phyloP scores from a whole-genome alignment of 2,888 invertebrate genomes.

The Odontothrips loti region DNA sequence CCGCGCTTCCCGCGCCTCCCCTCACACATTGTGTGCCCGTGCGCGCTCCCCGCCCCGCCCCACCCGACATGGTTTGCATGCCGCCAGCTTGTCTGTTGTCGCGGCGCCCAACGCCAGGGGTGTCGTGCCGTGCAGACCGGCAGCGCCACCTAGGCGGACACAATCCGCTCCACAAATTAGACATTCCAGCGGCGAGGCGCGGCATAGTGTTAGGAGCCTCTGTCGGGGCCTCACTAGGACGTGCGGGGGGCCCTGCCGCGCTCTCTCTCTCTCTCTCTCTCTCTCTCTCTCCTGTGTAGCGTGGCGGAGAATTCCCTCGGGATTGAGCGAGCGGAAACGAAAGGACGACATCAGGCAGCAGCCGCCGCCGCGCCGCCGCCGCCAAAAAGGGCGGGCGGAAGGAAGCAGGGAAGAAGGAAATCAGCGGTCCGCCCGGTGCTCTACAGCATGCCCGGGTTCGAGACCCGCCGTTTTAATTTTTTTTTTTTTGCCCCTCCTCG shows the following conservation, averaged over 20 bases:
- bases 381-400: no score
- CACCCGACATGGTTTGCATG: background rate
- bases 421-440: no score
- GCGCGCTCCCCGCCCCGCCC: background rate
- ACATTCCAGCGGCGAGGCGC: background rate
- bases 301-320: no score
- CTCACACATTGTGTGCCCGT: background rate
- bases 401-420: no score
- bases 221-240: background rate
- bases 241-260: background rate
- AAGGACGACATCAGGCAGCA: no score
- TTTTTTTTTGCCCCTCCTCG: no score
- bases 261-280: conserved; percentile 35
- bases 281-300: conserved; percentile 22
- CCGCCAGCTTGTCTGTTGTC: background rate
- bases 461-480: no score
- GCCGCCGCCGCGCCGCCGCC: no score
- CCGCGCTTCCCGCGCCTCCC: conserved; percentile 29
- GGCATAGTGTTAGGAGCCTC: background rate
- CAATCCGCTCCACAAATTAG: background rate
- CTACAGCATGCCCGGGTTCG: no score
- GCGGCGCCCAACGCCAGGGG: no score
- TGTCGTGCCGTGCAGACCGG: background rate
- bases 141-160: background rate
- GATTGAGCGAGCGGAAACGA: no score